Evolutionary conservation across 1,140 invertebrate species (phyloP).

Genomic region (Lepidurus apus): DNA sequence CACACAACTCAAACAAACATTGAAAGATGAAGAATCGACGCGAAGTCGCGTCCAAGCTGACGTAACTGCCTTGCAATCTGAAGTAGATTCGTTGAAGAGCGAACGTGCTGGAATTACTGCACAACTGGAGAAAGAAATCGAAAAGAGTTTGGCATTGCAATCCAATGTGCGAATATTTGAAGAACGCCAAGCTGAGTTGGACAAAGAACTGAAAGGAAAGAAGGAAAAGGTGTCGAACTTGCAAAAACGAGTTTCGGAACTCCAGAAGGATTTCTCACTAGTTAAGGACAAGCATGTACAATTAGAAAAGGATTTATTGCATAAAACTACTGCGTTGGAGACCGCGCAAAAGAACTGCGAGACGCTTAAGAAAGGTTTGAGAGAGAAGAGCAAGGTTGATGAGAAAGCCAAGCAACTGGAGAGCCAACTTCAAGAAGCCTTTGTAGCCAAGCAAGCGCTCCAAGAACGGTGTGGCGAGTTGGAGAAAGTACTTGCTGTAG

Average conservation of each 20-base stretch:
- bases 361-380: slow-evolving; percentile 5
- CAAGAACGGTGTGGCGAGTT: slow-evolving; percentile 12
- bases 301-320: slow-evolving; percentile 6
- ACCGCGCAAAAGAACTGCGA: not conserved
- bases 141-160: not conserved
- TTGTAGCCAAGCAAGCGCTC: not conserved
- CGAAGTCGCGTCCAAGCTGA: not conserved
- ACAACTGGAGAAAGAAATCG: not conserved
- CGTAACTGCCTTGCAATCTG: not conserved
- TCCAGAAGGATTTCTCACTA: not conserved
- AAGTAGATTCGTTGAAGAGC: not conserved
- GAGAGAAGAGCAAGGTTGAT: not conserved
- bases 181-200: not conserved
- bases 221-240: not conserved
- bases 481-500: slow-evolving; percentile 2
- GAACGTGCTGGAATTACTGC: not conserved
- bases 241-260: slow-evolving; percentile 1
- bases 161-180: not conserved
- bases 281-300: not conserved
- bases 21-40: not conserved
- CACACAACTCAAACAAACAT: not conserved
- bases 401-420: not conserved
- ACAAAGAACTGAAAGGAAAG: not conserved
- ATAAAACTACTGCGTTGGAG: not conserved
- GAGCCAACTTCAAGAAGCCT: not conserved